Percentiles rank a stretch among this genome's conserved stretches.
These are phyloP conservation scores for Falco novaeseelandiae DNA, from an alignment of 2,797 vertebrate species.

Conservation along the genomic window DNA sequence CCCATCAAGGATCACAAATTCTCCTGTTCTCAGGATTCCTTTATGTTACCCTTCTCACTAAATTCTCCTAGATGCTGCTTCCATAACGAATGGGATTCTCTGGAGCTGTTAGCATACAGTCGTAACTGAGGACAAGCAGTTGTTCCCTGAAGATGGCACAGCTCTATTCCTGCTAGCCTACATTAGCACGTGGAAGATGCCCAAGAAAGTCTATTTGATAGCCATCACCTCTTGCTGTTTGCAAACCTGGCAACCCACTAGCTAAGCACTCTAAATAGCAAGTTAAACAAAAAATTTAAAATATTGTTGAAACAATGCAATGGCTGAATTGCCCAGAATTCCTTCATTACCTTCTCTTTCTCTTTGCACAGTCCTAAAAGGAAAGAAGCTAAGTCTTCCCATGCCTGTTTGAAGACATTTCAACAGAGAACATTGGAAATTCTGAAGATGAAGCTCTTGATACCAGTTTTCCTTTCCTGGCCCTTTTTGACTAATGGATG, in stretches of 20 bases:
- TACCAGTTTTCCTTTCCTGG: not conserved
- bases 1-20: not conserved
- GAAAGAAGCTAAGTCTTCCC: constrained; percentile 83
- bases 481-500: not conserved
- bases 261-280: rapidly evolving
- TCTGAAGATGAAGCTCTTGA: not conserved
- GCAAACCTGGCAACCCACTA: not conserved
- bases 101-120: no score
- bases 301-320: not conserved
- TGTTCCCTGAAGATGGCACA: not conserved
- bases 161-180: not conserved
- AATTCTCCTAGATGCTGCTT: not conserved
- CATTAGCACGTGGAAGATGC: rapidly evolving
- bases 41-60: not conserved
- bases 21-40: not conserved
- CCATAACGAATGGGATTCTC: not conserved
- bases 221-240: rapidly evolving
- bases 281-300: not conserved
- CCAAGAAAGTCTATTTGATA: rapidly evolving
- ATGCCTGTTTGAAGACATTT: constrained; percentile 77
- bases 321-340: not conserved
- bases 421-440: not conserved
- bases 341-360: not conserved
- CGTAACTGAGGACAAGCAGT: not conserved
- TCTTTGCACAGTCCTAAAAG: constrained; percentile 77